Conservation (phyloP, 2,113 vertebrate species). For the Pterocles orientalis region DNA sequence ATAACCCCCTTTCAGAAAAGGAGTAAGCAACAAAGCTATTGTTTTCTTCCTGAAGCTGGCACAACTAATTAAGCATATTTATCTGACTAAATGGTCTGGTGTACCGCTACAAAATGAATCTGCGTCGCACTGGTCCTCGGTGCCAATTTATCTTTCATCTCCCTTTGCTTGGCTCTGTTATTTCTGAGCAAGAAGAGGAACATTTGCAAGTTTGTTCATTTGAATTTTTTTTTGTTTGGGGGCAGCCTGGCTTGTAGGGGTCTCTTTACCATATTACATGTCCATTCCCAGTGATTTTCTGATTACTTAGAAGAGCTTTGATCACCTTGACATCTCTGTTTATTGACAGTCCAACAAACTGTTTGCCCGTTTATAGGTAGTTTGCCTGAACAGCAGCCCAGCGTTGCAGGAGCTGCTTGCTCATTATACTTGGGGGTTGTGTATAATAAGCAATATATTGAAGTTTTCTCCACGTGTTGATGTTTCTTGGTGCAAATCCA, state of each 20-base stretch:
- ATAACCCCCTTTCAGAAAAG: not conserved
- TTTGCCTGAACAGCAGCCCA: not conserved
- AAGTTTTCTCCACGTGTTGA: not conserved
- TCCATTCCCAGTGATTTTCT: not conserved
- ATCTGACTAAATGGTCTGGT: not conserved
- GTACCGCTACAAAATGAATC: not conserved
- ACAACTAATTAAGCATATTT: conserved; percentile 51
- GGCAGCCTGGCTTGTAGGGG: not conserved
- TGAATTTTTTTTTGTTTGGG: not conserved
- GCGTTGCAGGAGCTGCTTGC: not conserved
- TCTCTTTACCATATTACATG: not conserved
- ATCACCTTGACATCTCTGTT: not conserved
- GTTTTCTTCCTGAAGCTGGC: not conserved
- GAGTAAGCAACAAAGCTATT: not conserved
- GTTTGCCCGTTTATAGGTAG: not conserved
- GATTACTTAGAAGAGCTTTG: not conserved
- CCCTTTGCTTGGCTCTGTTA: not conserved
- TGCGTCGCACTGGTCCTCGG: not conserved
- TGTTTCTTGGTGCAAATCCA: not conserved
- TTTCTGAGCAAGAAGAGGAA: not conserved
- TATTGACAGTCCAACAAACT: not conserved
- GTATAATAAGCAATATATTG: not conserved
- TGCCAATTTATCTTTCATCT: conserved; percentile 29
- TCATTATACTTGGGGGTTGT: not conserved
- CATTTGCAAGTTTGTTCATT: not conserved